Percentiles rank a stretch among this genome's conserved stretches.
Conservation (phyloP, 1,140 invertebrate genomes). For the Pogonomyrmex barbatus region DNA sequence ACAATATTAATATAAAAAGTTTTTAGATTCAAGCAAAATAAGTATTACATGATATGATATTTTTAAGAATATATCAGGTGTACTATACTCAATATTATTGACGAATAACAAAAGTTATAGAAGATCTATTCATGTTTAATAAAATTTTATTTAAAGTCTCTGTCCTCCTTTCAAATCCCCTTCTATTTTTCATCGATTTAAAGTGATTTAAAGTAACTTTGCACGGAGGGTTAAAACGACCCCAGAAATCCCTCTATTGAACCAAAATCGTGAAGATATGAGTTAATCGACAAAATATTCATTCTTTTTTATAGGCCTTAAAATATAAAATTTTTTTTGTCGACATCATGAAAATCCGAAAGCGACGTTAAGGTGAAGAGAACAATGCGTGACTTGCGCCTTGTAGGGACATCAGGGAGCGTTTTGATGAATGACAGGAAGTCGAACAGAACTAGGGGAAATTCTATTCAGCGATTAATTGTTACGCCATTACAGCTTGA, state of each 20-base stretch:
- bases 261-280: conserved; percentile 48
- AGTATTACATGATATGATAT: not conserved
- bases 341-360: conserved; percentile 42
- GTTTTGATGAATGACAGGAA: conserved; percentile 74
- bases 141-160: conserved; percentile 35
- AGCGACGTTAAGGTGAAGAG: conserved; percentile 43
- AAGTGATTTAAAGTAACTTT: conserved; percentile 27
- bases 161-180: not conserved
- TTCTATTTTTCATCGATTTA: conserved; percentile 40
- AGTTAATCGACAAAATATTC: conserved; percentile 45
- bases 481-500: conserved; percentile 76
- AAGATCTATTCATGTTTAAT: conserved; percentile 24
- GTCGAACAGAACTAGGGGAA: conserved; percentile 51
- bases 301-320: conserved; percentile 18
- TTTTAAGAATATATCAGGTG: not conserved
- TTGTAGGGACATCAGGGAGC: conserved; percentile 27
- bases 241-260: conserved; percentile 42
- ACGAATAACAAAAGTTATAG: not conserved
- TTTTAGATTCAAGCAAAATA: not conserved
- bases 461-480: conserved; percentile 78
- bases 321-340: conserved; percentile 14
- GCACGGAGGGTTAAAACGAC: not conserved
- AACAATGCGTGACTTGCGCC: conserved; percentile 54
- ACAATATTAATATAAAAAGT: not conserved
- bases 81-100: conserved; percentile 7